Evolutionary conservation across 2,888 invertebrate genomes (phyloP), one percentile per base, ranked within the genome.

Genomic region (Parasteatoda lunata): DNA sequence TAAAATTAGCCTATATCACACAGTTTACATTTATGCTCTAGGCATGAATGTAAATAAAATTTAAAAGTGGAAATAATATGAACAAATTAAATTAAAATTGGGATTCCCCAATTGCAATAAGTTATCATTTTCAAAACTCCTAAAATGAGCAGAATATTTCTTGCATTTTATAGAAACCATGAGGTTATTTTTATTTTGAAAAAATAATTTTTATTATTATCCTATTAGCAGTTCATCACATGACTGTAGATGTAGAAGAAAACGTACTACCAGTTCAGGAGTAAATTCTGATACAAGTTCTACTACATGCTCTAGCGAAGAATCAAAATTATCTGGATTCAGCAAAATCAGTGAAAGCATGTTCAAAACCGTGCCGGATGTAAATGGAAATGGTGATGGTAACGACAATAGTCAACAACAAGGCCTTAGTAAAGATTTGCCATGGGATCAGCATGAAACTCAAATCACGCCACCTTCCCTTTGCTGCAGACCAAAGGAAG

Each of bases 351-450:
- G 4, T 8, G 52, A 72, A n/a, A 49, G 47, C 5, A 15, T 15
- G 49, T 49, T 78, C 11, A 84, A 59, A 48, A 49, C 75, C 8
- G 49, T 78, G 30, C 84, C 84, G 13, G 84, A 84, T 59, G 66
- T 77, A 45, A 84, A 84, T 78, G 84, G 84, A 49, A 84, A 84
- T 73, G 77, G 77, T 0, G 84, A 84, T 73, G 78, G 78, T 11
- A 84, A 84, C 68, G 84, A 84, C 45, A 84, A 84, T 7, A 84
- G 84, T 48, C 84, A 84, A 45, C 68, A 78, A 15, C 49, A 73
- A n/a, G 70, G 59, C 3, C 54, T 65, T 66, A 59, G 59, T 59
- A 13, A n/a, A 13, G 59, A 59, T 59, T 30, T 2, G 30, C 30
- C 30, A 30, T 30, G 30, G 30, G 30, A 0, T 30, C 30, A 30